Evolutionary conservation across 1,140 invertebrate genomes (phyloP).

Genomic region (Aphaenogaster floridana): DNA sequence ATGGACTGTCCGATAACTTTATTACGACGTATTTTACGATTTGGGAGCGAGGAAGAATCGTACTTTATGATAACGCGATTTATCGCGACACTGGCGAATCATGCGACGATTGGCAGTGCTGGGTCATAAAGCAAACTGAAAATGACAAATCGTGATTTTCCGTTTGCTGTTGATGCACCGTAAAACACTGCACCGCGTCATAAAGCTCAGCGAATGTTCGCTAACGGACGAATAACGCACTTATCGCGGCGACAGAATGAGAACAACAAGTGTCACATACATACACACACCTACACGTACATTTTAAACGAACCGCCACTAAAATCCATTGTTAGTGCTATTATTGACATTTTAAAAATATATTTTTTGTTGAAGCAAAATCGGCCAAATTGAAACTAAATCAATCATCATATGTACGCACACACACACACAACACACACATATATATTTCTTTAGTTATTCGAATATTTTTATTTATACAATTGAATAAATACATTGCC

Average conservation of each 20-base stretch:
- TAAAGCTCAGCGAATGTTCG: constrained; percentile 63
- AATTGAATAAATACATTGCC: background rate
- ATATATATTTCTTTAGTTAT: background rate
- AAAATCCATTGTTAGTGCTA: background rate
- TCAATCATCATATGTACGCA: background rate
- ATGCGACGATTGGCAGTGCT: background rate
- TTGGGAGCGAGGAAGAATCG: background rate
- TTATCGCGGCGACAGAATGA: constrained; percentile 9
- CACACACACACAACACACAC: too few relatives aligned
- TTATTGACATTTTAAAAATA: background rate
- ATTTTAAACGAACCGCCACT: constrained; percentile 1
- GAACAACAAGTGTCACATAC: constrained; percentile 35
- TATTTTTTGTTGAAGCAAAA: constrained; percentile 24
- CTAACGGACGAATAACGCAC: constrained; percentile 41
- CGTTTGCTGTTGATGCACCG: constrained; percentile 32
- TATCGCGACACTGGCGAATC: constrained; percentile 2
- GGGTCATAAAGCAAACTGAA: constrained; percentile 26
- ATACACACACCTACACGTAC: background rate
- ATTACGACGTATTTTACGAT: constrained; percentile 15
- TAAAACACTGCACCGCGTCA: constrained; percentile 3
- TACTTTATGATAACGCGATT: constrained; percentile 28
- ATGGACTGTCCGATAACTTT: constrained; percentile 4
- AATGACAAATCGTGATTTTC: constrained; percentile 52
- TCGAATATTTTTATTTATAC: constrained; percentile 12
- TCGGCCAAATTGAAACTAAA: background rate